phyloP scores from a whole-genome alignment of 2,888 invertebrate species.

The Chesias legatella region DNA sequence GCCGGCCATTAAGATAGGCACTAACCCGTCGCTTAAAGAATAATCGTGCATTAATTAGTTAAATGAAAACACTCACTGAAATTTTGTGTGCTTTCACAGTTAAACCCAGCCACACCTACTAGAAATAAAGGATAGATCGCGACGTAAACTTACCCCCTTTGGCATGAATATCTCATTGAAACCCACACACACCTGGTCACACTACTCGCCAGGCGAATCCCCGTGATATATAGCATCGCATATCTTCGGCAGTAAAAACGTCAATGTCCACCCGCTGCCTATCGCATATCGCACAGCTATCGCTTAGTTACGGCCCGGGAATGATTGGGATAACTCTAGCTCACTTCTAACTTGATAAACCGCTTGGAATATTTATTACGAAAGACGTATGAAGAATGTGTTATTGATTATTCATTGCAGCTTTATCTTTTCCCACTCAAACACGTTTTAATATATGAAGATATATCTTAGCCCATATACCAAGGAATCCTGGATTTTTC shows the following conservation, averaged over 20 bases:
- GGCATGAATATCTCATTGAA: constrained; percentile 12
- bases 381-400: too few species aligned
- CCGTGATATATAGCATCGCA: constrained; percentile 55
- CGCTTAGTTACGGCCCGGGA: constrained; percentile 39
- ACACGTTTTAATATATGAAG: too few species aligned
- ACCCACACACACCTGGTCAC: constrained; percentile 20
- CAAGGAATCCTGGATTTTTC: too few species aligned
- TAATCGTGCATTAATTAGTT: too few species aligned
- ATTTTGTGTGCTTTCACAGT: too few species aligned
- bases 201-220: constrained; percentile 35
- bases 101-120: neutral
- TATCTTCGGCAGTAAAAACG: constrained; percentile 69
- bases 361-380: constrained; percentile 9
- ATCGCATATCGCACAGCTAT: constrained; percentile 43
- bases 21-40: too few species aligned
- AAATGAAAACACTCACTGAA: too few species aligned
- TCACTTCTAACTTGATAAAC: constrained; percentile 21
- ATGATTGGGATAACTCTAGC: constrained; percentile 34
- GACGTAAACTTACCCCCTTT: neutral
- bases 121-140: neutral
- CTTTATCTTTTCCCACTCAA: too few species aligned
- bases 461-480: too few species aligned
- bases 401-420: too few species aligned
- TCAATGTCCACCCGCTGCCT: constrained; percentile 57
- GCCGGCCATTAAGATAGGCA: too few species aligned